Evolutionary conservation across 2,797 vertebrate species (phyloP).

Genomic region (Pachyuromys duprasi): DNA sequence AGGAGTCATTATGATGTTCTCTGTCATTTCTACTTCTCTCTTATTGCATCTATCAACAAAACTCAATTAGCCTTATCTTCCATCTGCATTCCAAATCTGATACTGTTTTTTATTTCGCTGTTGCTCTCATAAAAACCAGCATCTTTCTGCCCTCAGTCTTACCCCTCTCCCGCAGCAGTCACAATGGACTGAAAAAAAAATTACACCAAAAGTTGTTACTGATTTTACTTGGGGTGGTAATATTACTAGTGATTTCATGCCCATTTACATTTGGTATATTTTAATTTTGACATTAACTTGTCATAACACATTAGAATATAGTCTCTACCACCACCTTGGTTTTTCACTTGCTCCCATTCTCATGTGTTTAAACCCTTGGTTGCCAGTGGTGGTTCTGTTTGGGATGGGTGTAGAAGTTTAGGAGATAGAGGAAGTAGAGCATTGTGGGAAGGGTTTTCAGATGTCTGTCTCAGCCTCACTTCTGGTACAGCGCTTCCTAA

Average conservation of each 20-base stretch:
- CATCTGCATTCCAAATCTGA: background rate
- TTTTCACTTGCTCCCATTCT: background rate
- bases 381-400: background rate
- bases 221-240: background rate
- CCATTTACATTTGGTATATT: background rate
- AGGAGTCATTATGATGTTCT: background rate
- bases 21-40: background rate
- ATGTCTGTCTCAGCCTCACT: background rate
- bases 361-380: background rate
- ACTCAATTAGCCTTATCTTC: background rate
- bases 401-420: background rate
- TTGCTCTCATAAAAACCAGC: background rate
- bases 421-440: background rate
- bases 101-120: background rate
- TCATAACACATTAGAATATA: conserved; percentile 6
- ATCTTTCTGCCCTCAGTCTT: background rate
- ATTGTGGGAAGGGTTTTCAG: background rate
- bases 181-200: background rate
- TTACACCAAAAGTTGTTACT: background rate
- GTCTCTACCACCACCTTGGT: background rate
- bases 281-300: background rate
- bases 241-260: background rate
- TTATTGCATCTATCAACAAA: background rate
- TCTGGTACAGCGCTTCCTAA: background rate
- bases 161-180: background rate